A percentile compares a stretch with the other conserved stretches of the same genome.
Conservation (phyloP, 2,797 vertebrate species). For the Alca torda region DNA sequence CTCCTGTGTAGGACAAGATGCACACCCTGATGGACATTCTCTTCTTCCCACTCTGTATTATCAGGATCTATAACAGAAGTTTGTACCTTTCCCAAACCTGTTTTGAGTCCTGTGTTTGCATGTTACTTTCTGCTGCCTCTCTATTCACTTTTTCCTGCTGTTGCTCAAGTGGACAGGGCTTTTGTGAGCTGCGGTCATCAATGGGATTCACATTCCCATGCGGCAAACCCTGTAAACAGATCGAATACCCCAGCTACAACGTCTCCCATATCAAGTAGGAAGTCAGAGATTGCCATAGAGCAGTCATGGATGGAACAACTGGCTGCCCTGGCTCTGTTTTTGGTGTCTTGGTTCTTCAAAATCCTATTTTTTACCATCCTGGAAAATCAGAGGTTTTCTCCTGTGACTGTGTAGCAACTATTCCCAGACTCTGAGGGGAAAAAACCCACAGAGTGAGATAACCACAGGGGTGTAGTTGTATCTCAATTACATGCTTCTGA, state of each 20-base stretch:
- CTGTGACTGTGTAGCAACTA: background rate
- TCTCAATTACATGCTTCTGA: background rate
- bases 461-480: background rate
- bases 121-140: background rate
- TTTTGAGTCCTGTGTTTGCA: background rate
- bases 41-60: background rate
- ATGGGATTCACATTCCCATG: background rate
- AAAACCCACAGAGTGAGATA: fast-evolving
- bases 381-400: background rate
- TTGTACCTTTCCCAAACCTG: fast-evolving
- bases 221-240: background rate
- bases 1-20: background rate
- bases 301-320: background rate
- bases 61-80: background rate
- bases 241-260: background rate
- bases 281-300: background rate
- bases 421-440: background rate
- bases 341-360: background rate
- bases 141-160: background rate
- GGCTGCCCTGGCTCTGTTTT: background rate
- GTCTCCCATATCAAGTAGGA: background rate
- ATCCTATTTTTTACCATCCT: background rate
- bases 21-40: fast-evolving
- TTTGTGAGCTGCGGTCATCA: background rate
- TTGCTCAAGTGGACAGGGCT: background rate